A percentile compares a stretch with the other conserved stretches of the same genome.
phyloP scores from a whole-genome alignment of 2,113 vertebrate species.

The Oryctolagus cuniculus region DNA sequence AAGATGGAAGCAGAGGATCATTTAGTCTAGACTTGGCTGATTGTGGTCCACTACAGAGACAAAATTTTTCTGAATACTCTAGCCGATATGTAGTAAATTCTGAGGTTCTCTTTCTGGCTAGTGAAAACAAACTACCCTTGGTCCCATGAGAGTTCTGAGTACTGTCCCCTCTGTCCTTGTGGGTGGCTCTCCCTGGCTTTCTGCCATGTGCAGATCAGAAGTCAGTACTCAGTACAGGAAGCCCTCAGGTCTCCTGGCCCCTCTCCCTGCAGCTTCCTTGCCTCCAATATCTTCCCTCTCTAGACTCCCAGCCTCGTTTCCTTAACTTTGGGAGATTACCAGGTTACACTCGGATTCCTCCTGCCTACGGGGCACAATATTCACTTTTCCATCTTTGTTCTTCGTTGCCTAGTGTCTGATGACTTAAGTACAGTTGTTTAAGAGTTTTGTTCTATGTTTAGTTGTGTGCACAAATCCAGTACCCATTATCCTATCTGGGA shows the following conservation, averaged over 20 bases:
- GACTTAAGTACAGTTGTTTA: neutral
- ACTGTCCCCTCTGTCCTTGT: neutral
- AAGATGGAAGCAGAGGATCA: neutral
- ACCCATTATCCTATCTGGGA: neutral
- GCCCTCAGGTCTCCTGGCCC: neutral
- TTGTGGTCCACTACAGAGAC: neutral
- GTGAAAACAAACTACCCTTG: neutral
- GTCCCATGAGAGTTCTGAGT: neutral
- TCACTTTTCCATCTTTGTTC: neutral
- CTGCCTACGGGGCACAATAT: neutral
- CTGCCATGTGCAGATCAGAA: neutral
- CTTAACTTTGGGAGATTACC: neutral
- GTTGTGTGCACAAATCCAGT: conserved; percentile 15
- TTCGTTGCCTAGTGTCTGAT: neutral
- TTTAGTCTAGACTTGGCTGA: neutral
- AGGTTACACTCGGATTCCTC: neutral
- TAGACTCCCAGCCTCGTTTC: neutral
- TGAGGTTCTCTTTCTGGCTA: neutral
- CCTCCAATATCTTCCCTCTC: neutral
- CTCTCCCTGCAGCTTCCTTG: neutral
- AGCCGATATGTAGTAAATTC: neutral
- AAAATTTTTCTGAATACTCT: neutral
- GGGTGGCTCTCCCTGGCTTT: neutral
- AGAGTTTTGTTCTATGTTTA: neutral
- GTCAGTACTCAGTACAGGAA: neutral